A percentile compares a stretch with the other conserved stretches of the same genome.
Conservation (phyloP, 2,113 vertebrate genomes). For the Lanius collurio region DNA sequence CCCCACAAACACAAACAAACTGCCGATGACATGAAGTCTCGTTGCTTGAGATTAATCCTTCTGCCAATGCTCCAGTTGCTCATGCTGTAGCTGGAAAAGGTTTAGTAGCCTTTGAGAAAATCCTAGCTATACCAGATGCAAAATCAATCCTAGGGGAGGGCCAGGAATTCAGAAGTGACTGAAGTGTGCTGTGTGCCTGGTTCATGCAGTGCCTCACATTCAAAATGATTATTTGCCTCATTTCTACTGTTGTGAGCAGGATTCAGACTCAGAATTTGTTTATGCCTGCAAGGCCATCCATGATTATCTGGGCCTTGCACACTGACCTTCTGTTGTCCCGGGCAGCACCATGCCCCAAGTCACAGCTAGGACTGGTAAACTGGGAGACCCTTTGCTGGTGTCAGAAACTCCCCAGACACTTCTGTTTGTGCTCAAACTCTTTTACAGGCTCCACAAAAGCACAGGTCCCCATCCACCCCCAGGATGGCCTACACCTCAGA, state of each 20-base stretch:
- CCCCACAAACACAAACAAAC: neutral
- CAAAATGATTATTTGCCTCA: neutral
- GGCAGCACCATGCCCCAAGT: neutral
- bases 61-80: neutral
- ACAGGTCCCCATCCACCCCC: rapidly evolving
- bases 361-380: neutral
- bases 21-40: neutral
- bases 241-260: neutral
- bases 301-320: neutral
- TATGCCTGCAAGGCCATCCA: neutral
- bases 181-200: rapidly evolving
- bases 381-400: neutral
- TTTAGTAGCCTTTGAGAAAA: neutral
- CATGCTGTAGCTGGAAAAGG: neutral
- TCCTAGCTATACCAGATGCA: neutral
- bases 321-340: neutral
- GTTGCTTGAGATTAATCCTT: neutral
- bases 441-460: neutral
- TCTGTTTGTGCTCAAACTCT: neutral
- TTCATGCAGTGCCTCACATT: neutral
- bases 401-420: neutral
- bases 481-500: neutral
- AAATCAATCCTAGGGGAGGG: neutral
- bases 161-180: neutral
- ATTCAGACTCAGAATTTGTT: neutral